Evolutionary conservation across 2,888 invertebrate species (phyloP).

Genomic region (Blera fallax): DNA sequence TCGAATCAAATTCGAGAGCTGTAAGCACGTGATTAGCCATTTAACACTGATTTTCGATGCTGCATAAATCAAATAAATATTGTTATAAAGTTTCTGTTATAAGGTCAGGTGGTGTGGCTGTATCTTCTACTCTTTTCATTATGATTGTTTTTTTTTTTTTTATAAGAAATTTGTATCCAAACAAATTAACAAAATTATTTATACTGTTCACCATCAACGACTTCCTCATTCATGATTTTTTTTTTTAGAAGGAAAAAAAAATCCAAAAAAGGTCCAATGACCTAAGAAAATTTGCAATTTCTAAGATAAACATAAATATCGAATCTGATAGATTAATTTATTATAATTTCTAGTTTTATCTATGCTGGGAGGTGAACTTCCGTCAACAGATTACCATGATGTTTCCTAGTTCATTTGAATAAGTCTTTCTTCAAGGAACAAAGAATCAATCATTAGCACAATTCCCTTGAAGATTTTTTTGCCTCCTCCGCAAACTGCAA

Average conservation of each 20-base stretch:
- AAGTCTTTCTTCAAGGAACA: neutral
- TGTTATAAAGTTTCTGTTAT: constrained; percentile 13
- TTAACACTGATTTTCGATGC: neutral
- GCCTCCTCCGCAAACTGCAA: neutral
- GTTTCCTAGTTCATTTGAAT: constrained; percentile 38
- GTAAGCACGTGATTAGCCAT: constrained; percentile 3
- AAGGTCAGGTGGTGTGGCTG: neutral
- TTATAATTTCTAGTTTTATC: constrained; percentile 27
- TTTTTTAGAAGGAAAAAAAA: neutral
- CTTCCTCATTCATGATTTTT: constrained; percentile 25
- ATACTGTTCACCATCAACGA: neutral
- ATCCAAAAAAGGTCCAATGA: constrained; percentile 45
- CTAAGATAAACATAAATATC: neutral
- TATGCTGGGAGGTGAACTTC: constrained; percentile 38
- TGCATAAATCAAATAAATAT: constrained; percentile 7
- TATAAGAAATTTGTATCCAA: too few species aligned
- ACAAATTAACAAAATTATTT: neutral
- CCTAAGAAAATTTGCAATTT: constrained; percentile 53
- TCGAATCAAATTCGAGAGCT: neutral
- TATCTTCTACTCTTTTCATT: neutral
- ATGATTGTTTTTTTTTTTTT: too few species aligned
- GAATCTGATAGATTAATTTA: constrained; percentile 13
- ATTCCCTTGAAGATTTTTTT: neutral
- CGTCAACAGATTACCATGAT: constrained; percentile 43
- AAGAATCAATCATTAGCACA: neutral